Percentiles rank a stretch among this genome's conserved stretches.
phyloP scores from a whole-genome alignment of 1,140 invertebrate species.

The Brachystomella parvula region DNA sequence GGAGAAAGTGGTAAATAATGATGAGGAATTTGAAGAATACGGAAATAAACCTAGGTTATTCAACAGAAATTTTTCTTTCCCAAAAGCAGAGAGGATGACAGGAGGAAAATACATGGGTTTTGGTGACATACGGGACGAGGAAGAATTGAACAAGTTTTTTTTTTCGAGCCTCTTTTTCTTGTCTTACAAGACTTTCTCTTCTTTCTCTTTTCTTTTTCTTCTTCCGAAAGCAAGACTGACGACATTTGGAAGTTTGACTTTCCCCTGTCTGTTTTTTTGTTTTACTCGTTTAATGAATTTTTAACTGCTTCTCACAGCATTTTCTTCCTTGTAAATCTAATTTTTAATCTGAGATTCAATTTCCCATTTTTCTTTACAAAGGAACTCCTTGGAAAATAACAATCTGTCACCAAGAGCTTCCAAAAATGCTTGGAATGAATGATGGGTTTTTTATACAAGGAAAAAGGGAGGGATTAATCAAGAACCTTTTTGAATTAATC shows the following conservation, averaged over 20 bases:
- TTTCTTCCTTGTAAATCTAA: neutral
- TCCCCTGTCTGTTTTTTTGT: neutral
- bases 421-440: neutral
- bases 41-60: too few relatives aligned
- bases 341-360: neutral
- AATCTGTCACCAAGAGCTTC: neutral
- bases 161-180: neutral
- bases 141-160: slow-evolving; percentile 11
- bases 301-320: slow-evolving; percentile 31
- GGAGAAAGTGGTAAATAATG: slow-evolving; percentile 40
- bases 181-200: slow-evolving; percentile 18
- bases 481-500: neutral
- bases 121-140: slow-evolving; percentile 30
- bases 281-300: slow-evolving; percentile 39
- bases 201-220: slow-evolving; percentile 13
- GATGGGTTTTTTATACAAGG: neutral
- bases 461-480: neutral
- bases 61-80: too few relatives aligned
- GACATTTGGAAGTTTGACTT: slow-evolving; percentile 7
- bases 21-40: slow-evolving; percentile 28
- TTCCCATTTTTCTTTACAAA: neutral
- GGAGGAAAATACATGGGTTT: slow-evolving; percentile 24
- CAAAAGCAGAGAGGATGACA: slow-evolving; percentile 8
- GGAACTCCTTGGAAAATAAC: neutral
- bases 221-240: neutral